These are phyloP conservation scores for Synergus itoensis DNA, from an alignment of 2,888 invertebrate species.

Conservation along the genomic window DNA sequence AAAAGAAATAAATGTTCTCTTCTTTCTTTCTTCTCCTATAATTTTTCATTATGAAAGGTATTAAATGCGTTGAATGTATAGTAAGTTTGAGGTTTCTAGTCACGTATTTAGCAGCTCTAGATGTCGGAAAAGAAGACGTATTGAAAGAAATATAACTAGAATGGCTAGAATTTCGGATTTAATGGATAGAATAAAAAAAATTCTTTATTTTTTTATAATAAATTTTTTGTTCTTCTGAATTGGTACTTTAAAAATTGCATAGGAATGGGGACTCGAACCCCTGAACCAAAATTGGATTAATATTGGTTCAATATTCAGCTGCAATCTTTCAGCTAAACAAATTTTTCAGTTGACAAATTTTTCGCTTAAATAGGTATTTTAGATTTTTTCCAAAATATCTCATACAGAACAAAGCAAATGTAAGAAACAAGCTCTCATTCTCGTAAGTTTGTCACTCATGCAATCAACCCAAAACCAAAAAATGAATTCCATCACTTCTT, in stretches of 20 bases:
- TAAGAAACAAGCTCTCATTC: not conserved
- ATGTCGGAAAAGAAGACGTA: slow-evolving; percentile 17
- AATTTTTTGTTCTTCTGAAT: too few species aligned
- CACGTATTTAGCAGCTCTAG: slow-evolving; percentile 12
- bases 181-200: not conserved
- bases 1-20: not conserved
- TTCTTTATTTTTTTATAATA: too few species aligned
- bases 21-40: not conserved
- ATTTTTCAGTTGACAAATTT: too few species aligned
- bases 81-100: slow-evolving; percentile 7
- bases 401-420: too few species aligned
- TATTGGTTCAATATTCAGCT: too few species aligned
- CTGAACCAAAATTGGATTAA: too few species aligned
- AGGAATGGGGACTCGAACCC: too few species aligned
- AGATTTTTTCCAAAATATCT: too few species aligned
- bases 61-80: not conserved
- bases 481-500: slow-evolving; percentile 6
- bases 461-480: not conserved
- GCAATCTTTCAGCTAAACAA: too few species aligned
- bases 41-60: not conserved
- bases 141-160: slow-evolving; percentile 20
- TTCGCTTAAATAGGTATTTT: too few species aligned
- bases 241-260: too few species aligned
- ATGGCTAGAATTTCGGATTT: slow-evolving; percentile 20
- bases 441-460: not conserved